Percentiles rank a stretch among this genome's conserved stretches.
Evolutionary conservation across 1,140 invertebrate species (phyloP).

Genomic region (Papilio dardanus): DNA sequence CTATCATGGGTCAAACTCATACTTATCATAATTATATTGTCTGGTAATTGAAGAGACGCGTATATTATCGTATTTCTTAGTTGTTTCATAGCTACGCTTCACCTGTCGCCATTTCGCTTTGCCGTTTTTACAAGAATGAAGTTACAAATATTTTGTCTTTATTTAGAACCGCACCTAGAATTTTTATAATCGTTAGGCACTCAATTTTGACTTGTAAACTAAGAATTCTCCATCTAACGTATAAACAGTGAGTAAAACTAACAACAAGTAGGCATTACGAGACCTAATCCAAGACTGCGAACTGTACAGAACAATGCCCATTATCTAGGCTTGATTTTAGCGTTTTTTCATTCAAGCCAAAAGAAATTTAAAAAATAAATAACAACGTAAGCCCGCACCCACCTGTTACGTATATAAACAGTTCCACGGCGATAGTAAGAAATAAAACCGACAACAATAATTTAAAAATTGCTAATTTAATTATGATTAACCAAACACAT

Average conservation of each 20-base stretch:
- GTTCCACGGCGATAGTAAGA: background rate
- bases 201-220: background rate
- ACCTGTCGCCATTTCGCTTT: no score
- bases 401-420: constrained; percentile 40
- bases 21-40: background rate
- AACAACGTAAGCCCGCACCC: constrained; percentile 30
- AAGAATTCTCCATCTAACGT: background rate
- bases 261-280: background rate
- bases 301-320: constrained; percentile 55
- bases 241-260: background rate
- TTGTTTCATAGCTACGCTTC: no score
- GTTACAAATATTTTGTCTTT: background rate
- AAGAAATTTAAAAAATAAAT: constrained; percentile 56
- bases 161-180: background rate
- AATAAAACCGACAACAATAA: background rate
- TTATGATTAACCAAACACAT: background rate
- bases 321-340: constrained; percentile 45
- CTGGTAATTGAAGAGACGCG: background rate
- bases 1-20: no score
- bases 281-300: constrained; percentile 8
- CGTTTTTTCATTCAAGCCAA: constrained; percentile 41
- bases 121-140: no score
- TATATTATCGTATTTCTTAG: background rate
- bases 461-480: constrained; percentile 12
- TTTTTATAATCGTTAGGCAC: background rate